Base-by-base conservation (phyloP, 64 coral and sea anemone species). In the Stylophora pistillata region DNA sequence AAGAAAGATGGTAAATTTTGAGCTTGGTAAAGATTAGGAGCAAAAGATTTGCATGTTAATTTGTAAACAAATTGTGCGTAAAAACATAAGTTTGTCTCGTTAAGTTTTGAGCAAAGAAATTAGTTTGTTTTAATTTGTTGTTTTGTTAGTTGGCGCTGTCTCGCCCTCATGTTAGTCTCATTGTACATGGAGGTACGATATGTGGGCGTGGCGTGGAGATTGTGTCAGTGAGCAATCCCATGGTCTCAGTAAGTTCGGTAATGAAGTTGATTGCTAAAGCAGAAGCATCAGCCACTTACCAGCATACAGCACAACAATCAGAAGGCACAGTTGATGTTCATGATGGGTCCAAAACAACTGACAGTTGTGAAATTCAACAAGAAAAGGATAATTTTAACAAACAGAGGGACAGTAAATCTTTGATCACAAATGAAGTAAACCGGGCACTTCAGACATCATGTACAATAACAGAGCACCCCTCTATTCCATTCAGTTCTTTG, bases 401-500 rank as follows among this genome's bases (percentile, higher is more conserved):
- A n/a, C 10, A 53, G 14, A n/a, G 32, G 9, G 13, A 53, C 65
- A 16, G 64, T 27, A 77, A 77, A 12, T 37, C 13, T 41, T 30
- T 30, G 29, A 27, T 26, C 74, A 55, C 55, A 77, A 77, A 77
- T 57, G 28, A 55, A 53, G 57, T 73, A 30, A 77, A 72, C 55
- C 73, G 94, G 64, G 70, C 94, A 15, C 90, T 89, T 17, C 86
- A 96, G 81, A 92, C 87, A 18, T 92, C 94, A 0, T 89, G 80
- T 47, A 89, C 94, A 52, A 87, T 96, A 64, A 92, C 94, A 26
- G 88, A 89, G n/a, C 74, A 89, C 32, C 81, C 90, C 0, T 86
- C 61, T 10, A 69, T 93, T n/a, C 61, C 86, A 12, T 96, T 96
- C 72, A 89, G 64, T 10, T 89, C 71, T 27, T 61, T 96, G 34